Conservation (phyloP, 1,140 invertebrate species). For the Chelonus insularis region DNA sequence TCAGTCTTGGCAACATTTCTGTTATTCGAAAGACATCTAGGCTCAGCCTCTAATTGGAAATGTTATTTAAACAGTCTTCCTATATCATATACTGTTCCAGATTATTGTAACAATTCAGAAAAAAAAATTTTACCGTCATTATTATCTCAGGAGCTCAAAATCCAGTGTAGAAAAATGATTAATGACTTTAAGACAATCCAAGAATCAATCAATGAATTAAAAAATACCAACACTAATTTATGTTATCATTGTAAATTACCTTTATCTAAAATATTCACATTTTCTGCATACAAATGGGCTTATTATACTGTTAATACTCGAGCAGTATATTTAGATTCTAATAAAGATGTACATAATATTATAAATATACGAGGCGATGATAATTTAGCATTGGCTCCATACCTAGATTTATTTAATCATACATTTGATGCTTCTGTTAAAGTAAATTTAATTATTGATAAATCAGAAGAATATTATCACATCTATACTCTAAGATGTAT, state of each 20-base stretch:
- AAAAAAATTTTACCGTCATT: conserved; percentile 38
- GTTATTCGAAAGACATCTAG: conserved; percentile 59
- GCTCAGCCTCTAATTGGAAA: conserved; percentile 50
- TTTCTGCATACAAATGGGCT: conserved; percentile 60
- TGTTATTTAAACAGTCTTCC: conserved; percentile 68
- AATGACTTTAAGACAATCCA: conserved; percentile 37
- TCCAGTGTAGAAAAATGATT: conserved; percentile 33
- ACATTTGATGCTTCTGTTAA: conserved; percentile 59
- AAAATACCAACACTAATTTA: conserved; percentile 45
- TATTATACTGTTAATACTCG: conserved; percentile 80
- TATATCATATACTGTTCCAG: conserved; percentile 58
- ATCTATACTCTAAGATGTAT: conserved; percentile 60
- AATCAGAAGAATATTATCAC: conserved; percentile 58
- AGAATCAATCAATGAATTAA: conserved; percentile 46
- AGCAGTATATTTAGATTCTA: conserved; percentile 65
- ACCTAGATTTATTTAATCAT: conserved; percentile 81
- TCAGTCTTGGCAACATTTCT: conserved; percentile 67
- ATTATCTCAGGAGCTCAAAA: conserved; percentile 34
- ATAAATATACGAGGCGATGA: conserved; percentile 59
- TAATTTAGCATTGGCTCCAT: conserved; percentile 73
- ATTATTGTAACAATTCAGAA: conserved; percentile 57
- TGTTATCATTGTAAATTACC: conserved; percentile 54
- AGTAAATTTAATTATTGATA: conserved; percentile 56
- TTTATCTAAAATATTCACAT: conserved; percentile 52
- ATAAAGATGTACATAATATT: conserved; percentile 40